Conservation (phyloP, 2,888 invertebrate species). For the Poecilobothrus nobilitatus region DNA sequence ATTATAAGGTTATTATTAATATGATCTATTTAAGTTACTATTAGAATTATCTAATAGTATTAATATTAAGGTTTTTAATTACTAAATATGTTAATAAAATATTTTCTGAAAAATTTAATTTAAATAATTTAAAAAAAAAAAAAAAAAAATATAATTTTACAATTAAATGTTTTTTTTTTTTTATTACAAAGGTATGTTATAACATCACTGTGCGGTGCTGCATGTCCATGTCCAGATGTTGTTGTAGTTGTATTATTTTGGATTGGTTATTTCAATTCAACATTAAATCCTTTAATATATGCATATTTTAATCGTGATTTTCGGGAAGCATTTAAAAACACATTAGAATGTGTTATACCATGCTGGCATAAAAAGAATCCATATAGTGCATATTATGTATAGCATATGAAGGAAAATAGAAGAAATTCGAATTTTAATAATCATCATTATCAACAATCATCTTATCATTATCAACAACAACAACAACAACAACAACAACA, state of each 20-base stretch:
- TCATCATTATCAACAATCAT: neutral
- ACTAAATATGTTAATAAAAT: too few relatives aligned
- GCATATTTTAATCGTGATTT: conserved; percentile 96
- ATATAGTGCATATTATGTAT: conserved; percentile 44
- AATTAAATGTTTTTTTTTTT: too few relatives aligned
- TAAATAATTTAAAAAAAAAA: too few relatives aligned
- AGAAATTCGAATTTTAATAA: neutral
- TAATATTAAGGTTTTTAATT: too few relatives aligned
- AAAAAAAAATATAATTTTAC: too few relatives aligned
- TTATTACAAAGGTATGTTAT: conserved; percentile 80
- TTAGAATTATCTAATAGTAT: too few relatives aligned
- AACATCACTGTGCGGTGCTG: conserved; percentile 71
- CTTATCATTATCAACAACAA: neutral
- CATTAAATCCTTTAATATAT: conserved; percentile 89
- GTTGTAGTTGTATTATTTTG: conserved; percentile 90
- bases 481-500: neutral
- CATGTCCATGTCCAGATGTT: conserved; percentile 77
- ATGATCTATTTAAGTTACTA: too few relatives aligned
- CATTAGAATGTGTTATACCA: conserved; percentile 75
- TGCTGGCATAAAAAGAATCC: conserved; percentile 51
- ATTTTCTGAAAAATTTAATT: too few relatives aligned
- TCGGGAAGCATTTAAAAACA: conserved; percentile 90
- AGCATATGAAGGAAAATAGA: conserved; percentile 26
- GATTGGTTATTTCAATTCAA: conserved; percentile 96
- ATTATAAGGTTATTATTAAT: too few relatives aligned